A percentile compares a stretch with the other conserved stretches of the same genome.
phyloP scores from a whole-genome alignment of 1,140 invertebrate genomes.

The Drosophila micromelanica region DNA sequence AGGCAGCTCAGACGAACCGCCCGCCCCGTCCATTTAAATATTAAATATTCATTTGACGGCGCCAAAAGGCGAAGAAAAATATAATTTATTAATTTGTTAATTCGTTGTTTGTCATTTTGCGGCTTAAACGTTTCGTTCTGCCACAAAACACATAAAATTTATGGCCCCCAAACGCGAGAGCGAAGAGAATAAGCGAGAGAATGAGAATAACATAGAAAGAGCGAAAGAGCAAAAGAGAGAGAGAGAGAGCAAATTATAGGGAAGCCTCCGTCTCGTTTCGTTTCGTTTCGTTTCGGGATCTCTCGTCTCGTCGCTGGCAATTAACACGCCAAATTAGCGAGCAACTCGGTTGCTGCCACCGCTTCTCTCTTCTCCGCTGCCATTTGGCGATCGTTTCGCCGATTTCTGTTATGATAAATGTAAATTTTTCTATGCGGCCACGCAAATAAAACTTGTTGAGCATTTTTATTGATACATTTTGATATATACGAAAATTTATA shows the following conservation, averaged over 20 bases:
- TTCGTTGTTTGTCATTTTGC: conserved; percentile 83
- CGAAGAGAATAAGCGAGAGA: no score
- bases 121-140: conserved; percentile 84
- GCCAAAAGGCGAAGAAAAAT: conserved; percentile 48
- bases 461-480: conserved; percentile 82
- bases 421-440: conserved; percentile 49
- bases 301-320: conserved; percentile 61
- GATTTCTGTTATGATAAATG: conserved; percentile 58
- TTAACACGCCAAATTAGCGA: conserved; percentile 80
- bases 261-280: conserved; percentile 44
- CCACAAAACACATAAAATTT: conserved; percentile 78
- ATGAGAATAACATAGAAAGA: no score
- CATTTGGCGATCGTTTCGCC: conserved; percentile 35
- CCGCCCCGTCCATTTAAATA: conserved; percentile 57
- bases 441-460: conserved; percentile 74
- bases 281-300: conserved; percentile 36
- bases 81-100: conserved; percentile 84
- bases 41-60: conserved; percentile 52
- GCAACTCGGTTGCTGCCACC: conserved; percentile 32
- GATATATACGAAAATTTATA: conserved; percentile 79
- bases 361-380: conserved; percentile 16
- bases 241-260: background rate
- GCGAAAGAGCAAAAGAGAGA: no score
- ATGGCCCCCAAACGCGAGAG: conserved; percentile 52
- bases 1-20: conserved; percentile 25